These are phyloP conservation scores for Crocuta crocuta DNA, from an alignment of 2,113 vertebrate species.

Conservation along the genomic window DNA sequence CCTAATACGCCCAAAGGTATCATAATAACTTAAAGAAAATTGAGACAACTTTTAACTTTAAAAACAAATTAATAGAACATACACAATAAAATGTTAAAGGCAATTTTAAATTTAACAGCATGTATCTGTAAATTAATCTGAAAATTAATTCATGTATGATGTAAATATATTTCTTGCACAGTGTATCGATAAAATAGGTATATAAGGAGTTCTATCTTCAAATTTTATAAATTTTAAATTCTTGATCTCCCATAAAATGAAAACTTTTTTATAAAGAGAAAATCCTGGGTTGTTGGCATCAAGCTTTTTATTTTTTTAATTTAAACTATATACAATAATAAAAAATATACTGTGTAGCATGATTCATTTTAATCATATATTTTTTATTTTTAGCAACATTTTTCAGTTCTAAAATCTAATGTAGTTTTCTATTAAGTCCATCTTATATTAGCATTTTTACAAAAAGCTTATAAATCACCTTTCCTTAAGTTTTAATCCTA, in stretches of 20 bases:
- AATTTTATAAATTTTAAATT: conserved; percentile 28
- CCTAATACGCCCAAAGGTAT: not conserved
- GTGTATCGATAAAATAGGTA: not conserved
- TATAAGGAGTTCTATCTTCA: conserved; percentile 1
- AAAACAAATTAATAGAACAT: not conserved
- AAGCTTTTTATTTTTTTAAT: conserved; percentile 38
- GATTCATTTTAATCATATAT: not conserved
- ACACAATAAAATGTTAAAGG: conserved; percentile 56
- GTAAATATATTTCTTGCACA: not conserved
- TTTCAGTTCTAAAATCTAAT: conserved; percentile 25
- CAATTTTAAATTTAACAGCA: conserved; percentile 58
- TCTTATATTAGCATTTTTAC: not conserved
- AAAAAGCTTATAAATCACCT: conserved; percentile 52
- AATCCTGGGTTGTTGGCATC: not conserved
- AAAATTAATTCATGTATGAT: not conserved
- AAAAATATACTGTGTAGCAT: not conserved
- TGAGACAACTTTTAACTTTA: not conserved
- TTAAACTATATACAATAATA: not conserved
- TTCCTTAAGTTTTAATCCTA: conserved; percentile 38
- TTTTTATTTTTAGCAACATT: conserved; percentile 28
- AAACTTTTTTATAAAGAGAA: conserved; percentile 29
- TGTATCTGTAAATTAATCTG: not conserved
- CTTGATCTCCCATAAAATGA: conserved; percentile 23
- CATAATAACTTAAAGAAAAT: not conserved
- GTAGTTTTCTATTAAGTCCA: conserved; percentile 12